Base-by-base conservation (phyloP, 2,888 invertebrate genomes). In the Clivina fossor region DNA sequence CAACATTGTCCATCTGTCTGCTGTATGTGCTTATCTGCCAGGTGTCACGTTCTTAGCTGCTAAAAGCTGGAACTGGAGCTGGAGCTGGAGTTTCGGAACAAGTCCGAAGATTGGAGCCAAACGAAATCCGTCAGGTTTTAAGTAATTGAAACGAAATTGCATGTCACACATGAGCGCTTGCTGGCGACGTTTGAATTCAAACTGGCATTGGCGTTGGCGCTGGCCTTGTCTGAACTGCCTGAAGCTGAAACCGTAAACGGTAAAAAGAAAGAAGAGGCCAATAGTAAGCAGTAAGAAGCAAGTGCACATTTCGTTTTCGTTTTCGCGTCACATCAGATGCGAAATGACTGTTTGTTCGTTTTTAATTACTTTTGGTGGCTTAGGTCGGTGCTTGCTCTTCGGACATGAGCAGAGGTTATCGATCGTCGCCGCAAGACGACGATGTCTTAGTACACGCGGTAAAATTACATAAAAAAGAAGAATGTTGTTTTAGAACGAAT, bases 61-160 rank as follows among this genome's bases (percentile, higher is more conserved):
- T 24, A 33, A 47, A 47, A 47, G 47, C 47, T 33, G 22, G 11
- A 47, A n/a, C n/a, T n/a, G n/a, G n/a, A n/a, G n/a, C n/a, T n/a
- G n/a, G n/a, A n/a, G n/a, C n/a, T n/a, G n/a, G n/a, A n/a, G n/a
- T n/a, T n/a, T n/a, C n/a, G n/a, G n/a, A n/a, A n/a, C n/a, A n/a
- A n/a, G n/a, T n/a, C n/a, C n/a, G n/a, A 47, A 47, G 47, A 47
- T 47, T 47, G 47, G 22, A 47, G 47, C 32, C 28, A 50, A 50
- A 41, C 41, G 50, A 50, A 50, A 50, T 50, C 38, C 49, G 50
- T 50, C 50, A 50, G 41, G 50, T 50, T 50, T 50, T 41, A 50
- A 50, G 40, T 41, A 50, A 50, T 40, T 50, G 41, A 50, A 50
- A 50, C 50, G 40, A 50, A 50, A 50, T 50, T 50, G 41, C 50